These are phyloP conservation scores for Sialia sialis DNA, from an alignment of 2,113 vertebrate species.

Conservation along the genomic window DNA sequence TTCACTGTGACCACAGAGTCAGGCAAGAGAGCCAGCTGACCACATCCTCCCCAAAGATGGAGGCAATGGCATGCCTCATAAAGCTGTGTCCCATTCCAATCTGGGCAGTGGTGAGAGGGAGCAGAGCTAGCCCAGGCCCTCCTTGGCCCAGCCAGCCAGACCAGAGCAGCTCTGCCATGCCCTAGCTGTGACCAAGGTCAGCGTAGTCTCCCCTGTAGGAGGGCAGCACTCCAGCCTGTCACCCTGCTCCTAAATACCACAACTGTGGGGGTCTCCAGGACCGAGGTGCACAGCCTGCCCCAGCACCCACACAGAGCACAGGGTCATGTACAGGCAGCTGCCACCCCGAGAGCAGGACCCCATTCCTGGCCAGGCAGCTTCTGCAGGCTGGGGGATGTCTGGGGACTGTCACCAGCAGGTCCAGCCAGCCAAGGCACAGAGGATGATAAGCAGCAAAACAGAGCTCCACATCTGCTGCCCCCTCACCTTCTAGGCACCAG, in stretches of 20 bases:
- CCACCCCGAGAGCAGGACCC: rapidly evolving
- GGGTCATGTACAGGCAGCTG: rapidly evolving
- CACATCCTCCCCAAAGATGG: not conserved
- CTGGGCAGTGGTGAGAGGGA: not conserved
- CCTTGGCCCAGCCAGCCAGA: not conserved
- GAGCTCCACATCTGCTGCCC: not conserved
- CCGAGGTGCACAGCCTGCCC: not conserved
- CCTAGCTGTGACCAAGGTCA: not conserved
- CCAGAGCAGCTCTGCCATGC: not conserved
- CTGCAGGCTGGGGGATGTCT: not conserved
- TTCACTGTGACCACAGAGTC: not conserved
- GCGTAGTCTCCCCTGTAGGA: not conserved
- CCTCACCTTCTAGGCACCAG: not conserved
- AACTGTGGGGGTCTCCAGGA: not conserved
- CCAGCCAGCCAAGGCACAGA: not conserved
- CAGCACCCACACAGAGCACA: not conserved
- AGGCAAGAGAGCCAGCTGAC: not conserved
- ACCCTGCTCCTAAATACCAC: not conserved
- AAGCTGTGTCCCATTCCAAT: not conserved
- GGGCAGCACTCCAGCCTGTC: not conserved
- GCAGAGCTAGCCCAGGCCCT: not conserved
- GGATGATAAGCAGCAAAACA: not conserved
- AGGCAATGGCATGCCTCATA: not conserved
- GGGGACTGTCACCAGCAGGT: not conserved
- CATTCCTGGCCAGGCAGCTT: not conserved